Base-by-base conservation (phyloP, 1,140 invertebrate species). In the Lethrus apterus region DNA sequence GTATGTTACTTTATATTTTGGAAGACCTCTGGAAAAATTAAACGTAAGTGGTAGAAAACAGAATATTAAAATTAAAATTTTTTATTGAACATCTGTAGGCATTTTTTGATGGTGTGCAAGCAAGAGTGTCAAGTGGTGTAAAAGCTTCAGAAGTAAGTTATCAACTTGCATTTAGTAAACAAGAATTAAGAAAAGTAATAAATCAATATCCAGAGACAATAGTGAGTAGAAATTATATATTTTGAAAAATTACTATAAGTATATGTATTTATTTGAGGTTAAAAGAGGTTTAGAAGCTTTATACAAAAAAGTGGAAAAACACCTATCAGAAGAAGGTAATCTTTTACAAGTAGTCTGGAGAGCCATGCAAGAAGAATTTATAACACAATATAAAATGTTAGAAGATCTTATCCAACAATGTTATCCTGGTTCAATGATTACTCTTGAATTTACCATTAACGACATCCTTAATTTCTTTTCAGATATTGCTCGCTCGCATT, bases 281-380 rank as follows among this genome's bases (percentile, higher is more conserved):
- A 97, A 97, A 68, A 92, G 90, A 68, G 93, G 93, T 0, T 70
- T 99, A 18, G 94, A 98, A 64, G 81, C 89, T 64, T 73, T 99
- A 36, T 98, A 98, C 68, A 89, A 85, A 65, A 98, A 96, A 71
- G 92, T 98, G 11, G 95, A 95, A 62, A 98, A 98, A 72, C 93
- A 98, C 70, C 70, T 98, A 4, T 91, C 84, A 57, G 93, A 96
- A 70, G 92, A 97, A 66, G 90, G 93, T 61, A 94, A 93, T 68
- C 73, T 97, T 20, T 71, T 97, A 46, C 92, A 96, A 74, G 89
- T 97, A 29, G 95, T 99, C 38, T 99, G 97, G 96, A 79, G 92
- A 65, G 92, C 93, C 58, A 98, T 99, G 95, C 93, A 98, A 76
- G 89, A 96, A 68, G 93, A 98, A 74, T 98, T 99, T 69, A 91